Percentiles rank a stretch among this genome's conserved stretches.
phyloP scores from a whole-genome alignment of 37 sponge, comb jelly and placozoan genomes.

The Petrosia ficiformis region DNA sequence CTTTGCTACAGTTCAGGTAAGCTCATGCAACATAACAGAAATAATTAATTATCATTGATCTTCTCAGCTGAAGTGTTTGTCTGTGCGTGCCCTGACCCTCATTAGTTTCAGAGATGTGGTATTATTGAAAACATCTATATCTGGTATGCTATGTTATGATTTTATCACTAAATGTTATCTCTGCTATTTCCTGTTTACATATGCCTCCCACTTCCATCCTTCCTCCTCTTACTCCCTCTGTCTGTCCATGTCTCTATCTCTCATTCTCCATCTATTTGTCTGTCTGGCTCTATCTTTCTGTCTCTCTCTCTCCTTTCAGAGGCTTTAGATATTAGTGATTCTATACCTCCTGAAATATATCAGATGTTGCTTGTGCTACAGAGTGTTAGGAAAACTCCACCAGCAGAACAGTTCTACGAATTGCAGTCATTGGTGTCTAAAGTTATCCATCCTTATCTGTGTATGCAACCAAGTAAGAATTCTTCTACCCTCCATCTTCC shows the following conservation, averaged over 20 bases:
- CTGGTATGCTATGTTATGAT: constrained; percentile 21
- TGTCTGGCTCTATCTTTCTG: too few relatives aligned
- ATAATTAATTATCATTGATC: not conserved
- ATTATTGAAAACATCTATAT: constrained; percentile 57
- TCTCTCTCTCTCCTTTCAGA: too few relatives aligned
- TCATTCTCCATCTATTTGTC: not conserved
- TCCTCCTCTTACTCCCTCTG: not conserved
- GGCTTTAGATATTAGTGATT: constrained; percentile 27
- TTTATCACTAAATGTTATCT: constrained; percentile 1
- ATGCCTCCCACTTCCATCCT: not conserved
- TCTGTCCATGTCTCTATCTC: not conserved
- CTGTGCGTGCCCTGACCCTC: constrained; percentile 61
- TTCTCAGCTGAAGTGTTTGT: constrained; percentile 32
- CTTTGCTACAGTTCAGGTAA: constrained; percentile 61
- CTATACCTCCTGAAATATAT: constrained; percentile 46
- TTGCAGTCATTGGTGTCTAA: constrained; percentile 35
- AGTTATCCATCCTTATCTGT: constrained; percentile 57
- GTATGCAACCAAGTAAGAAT: constrained; percentile 26
- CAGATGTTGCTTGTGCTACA: constrained; percentile 86
- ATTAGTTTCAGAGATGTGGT: constrained; percentile 73
- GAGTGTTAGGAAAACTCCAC: constrained; percentile 41
- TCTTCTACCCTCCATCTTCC: not conserved
- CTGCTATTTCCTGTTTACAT: constrained; percentile 1
- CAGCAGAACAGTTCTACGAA: constrained; percentile 25
- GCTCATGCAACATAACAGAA: not conserved